Evolutionary conservation across 2,888 invertebrate species (phyloP).

Genomic region (Agriopis marginaria): DNA sequence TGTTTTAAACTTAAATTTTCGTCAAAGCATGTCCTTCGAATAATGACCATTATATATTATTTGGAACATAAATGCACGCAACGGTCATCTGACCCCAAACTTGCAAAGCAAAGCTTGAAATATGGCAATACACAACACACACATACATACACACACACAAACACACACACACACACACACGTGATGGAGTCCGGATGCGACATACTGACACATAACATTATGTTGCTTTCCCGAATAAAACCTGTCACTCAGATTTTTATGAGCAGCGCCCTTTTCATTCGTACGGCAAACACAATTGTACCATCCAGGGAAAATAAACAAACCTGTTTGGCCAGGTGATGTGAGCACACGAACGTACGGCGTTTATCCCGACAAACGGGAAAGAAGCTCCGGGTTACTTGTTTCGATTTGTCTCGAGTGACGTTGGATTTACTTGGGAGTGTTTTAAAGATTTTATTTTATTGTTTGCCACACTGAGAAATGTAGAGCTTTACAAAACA

Average conservation of each 20-base stretch:
- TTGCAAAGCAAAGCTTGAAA: too few species aligned
- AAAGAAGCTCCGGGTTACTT: slow-evolving; percentile 15
- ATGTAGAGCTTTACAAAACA: background rate
- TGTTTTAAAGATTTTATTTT: slow-evolving; percentile 20
- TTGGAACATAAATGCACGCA: too few species aligned
- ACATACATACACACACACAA: too few species aligned
- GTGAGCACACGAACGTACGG: slow-evolving; percentile 21
- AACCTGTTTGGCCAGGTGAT: slow-evolving; percentile 35
- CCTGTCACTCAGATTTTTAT: slow-evolving; percentile 30
- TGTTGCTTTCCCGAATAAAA: background rate
- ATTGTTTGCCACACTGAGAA: background rate
- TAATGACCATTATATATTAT: too few species aligned
- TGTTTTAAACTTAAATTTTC: too few species aligned
- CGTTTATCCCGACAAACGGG: slow-evolving; percentile 25
- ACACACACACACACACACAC: too few species aligned
- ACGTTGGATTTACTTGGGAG: slow-evolving; percentile 23
- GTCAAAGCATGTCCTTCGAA: too few species aligned
- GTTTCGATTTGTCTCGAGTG: slow-evolving; percentile 31
- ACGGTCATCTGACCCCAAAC: too few species aligned
- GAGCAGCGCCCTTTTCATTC: slow-evolving; percentile 27
- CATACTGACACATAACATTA: too few species aligned
- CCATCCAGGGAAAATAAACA: slow-evolving; percentile 26
- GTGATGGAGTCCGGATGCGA: too few species aligned
- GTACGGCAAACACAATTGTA: slow-evolving; percentile 34
- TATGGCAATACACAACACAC: too few species aligned